Percentiles rank a stretch among this genome's conserved stretches.
Conservation (phyloP, 1,140 invertebrate species). For the Agrilus planipennis region DNA sequence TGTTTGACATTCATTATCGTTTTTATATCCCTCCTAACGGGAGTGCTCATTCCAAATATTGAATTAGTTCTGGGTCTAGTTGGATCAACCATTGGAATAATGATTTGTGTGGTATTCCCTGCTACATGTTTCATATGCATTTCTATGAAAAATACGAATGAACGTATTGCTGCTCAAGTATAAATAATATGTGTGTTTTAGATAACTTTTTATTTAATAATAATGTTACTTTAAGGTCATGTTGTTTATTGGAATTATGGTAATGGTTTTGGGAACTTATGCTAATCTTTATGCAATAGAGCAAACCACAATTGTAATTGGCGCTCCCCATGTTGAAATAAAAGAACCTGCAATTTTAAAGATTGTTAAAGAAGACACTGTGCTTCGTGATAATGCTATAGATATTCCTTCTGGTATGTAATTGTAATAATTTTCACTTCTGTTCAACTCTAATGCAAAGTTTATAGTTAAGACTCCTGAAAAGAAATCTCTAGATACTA, state of each 20-base stretch:
- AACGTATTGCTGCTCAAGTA: constrained; percentile 57
- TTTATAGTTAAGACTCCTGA: constrained; percentile 2
- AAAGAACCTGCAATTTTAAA: not conserved
- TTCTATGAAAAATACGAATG: constrained; percentile 60
- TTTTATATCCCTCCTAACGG: constrained; percentile 57
- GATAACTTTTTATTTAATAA: not conserved
- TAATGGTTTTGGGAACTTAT: constrained; percentile 78
- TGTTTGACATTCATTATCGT: constrained; percentile 69
- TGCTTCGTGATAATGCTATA: not conserved
- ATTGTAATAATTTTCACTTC: not conserved
- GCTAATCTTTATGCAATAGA: constrained; percentile 71
- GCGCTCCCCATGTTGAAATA: not conserved
- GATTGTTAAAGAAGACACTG: not conserved
- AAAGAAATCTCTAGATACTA: constrained; percentile 9
- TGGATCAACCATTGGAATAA: constrained; percentile 89
- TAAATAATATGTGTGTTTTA: not conserved
- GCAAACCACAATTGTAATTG: constrained; percentile 21
- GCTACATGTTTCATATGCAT: constrained; percentile 63
- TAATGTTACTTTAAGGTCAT: constrained; percentile 44
- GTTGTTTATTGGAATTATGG: constrained; percentile 60
- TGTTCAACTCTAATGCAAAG: not conserved
- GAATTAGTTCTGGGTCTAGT: constrained; percentile 86
- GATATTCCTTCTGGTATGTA: not conserved
- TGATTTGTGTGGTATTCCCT: constrained; percentile 87
- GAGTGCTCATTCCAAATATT: constrained; percentile 73